Base-by-base conservation (phyloP, 2,888 invertebrate species). In the Cyclophora albipunctata region DNA sequence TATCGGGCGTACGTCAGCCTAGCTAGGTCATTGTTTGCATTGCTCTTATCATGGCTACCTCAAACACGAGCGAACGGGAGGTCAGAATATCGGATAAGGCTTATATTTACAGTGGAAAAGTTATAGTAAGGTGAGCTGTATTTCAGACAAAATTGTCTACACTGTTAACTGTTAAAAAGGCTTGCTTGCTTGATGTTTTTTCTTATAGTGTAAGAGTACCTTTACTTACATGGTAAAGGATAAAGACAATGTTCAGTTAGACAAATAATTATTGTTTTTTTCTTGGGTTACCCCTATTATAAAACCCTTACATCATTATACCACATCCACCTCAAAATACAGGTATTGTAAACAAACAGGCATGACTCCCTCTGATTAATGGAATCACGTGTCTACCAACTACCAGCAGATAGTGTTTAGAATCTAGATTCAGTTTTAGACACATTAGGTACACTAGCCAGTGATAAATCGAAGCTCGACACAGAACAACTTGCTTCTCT, bases 31-130 rank as follows among this genome's bases (percentile, higher is more conserved):
- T 68, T 84, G 85, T 86, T 85, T 84, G 78, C 72, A 52, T 69
- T 81, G 82, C 85, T 85, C 85, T 86, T 86, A 86, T 86, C 86
- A 72, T 64, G 63, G 70, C 71, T 66, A 73, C 71, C 64, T 65
- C 81, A 83, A 80, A 82, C 83, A 82, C 66, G 65, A 69, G 66
- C 62, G 45, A 44, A 47, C 6, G 34, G 49, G 46, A 55, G 46
- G 33, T 42, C 5, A 2, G 43, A 50, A 40, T 5, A 4, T 6
- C 34, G 46, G 50, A 50, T 45, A 41, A 5, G 53, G 46, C 34
- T n/a, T 3, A 3, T 42, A 33, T 45, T 40, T 35, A 40, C 20
- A 20, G 20, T 20, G 20, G 20, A 20, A 20, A 20, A 20, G 20
- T 20, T 2, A 20, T 20, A 20, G 20, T 20, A 20, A 20, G 20